These are phyloP conservation scores for Procambarus clarkii DNA, from an alignment of 1,140 invertebrate genomes.

Conservation along the genomic window DNA sequence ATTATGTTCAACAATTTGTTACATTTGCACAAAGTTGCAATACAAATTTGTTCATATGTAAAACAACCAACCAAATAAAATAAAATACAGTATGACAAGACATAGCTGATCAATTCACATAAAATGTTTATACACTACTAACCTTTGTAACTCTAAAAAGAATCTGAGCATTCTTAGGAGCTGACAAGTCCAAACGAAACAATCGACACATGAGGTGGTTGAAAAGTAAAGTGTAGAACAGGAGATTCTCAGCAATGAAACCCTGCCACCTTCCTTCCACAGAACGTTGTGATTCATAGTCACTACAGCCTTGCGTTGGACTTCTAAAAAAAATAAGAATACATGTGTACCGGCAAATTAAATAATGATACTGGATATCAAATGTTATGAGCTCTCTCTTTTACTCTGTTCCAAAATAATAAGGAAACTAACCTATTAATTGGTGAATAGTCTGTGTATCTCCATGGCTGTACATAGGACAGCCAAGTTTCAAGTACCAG, in stretches of 20 bases:
- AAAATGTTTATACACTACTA: background rate
- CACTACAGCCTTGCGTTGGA: constrained; percentile 3
- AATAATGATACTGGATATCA: background rate
- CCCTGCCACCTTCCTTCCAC: constrained; percentile 83
- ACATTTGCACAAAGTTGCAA: no score
- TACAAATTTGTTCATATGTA: no score
- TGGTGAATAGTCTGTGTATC: constrained; percentile 80
- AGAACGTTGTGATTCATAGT: constrained; percentile 73
- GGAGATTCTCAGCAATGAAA: constrained; percentile 92
- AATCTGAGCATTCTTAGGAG: constrained; percentile 93
- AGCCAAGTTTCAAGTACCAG: constrained; percentile 95
- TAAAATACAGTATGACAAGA: no score
- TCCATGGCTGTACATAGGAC: constrained; percentile 96
- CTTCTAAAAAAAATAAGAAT: constrained; percentile 21
- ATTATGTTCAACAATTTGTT: no score
- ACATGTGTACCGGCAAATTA: background rate
- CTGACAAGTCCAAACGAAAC: constrained; percentile 88
- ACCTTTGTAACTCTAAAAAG: constrained; percentile 92
- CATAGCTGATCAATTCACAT: no score
- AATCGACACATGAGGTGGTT: constrained; percentile 88
- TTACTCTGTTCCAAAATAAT: background rate
- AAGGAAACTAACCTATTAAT: constrained; percentile 26
- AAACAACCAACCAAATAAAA: no score
- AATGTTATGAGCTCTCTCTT: background rate
- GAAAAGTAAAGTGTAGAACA: constrained; percentile 91